phyloP scores from a whole-genome alignment of 2,888 invertebrate species.

The Drosophila kuntzei region DNA sequence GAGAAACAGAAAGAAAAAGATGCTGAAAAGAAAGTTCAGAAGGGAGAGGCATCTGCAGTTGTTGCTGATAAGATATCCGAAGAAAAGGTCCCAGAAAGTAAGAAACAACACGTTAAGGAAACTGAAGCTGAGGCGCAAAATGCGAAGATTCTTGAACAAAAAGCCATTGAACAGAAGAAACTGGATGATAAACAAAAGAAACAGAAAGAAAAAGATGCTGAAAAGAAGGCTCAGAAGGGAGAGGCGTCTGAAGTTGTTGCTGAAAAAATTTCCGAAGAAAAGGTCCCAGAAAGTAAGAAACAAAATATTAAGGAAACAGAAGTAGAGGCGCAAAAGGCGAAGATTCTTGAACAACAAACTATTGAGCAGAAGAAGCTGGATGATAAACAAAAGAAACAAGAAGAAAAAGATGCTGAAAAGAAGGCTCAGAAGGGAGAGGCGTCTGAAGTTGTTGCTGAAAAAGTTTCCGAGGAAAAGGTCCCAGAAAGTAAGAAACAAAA shows the following conservation, averaged over 20 bases:
- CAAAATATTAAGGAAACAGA: neutral
- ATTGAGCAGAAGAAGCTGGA: neutral
- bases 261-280: constrained; percentile 25
- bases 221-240: constrained; percentile 7
- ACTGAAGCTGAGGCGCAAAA: constrained; percentile 4
- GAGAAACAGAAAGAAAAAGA: neutral
- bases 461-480: neutral
- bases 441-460: neutral
- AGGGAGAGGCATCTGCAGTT: constrained; percentile 18
- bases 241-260: constrained; percentile 23
- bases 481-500: constrained; percentile 18
- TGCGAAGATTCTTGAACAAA: constrained; percentile 8
- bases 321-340: neutral
- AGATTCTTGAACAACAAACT: neutral
- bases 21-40: constrained; percentile 1
- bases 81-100: neutral
- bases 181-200: constrained; percentile 2
- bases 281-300: constrained; percentile 5
- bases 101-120: constrained; percentile 12
- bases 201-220: neutral
- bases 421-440: neutral
- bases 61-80: constrained; percentile 18
- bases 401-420: neutral
- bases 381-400: neutral
- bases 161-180: constrained; percentile 12